These are phyloP conservation scores for Drosophila oshimai DNA, from an alignment of 1,140 invertebrate species.

Conservation along the genomic window DNA sequence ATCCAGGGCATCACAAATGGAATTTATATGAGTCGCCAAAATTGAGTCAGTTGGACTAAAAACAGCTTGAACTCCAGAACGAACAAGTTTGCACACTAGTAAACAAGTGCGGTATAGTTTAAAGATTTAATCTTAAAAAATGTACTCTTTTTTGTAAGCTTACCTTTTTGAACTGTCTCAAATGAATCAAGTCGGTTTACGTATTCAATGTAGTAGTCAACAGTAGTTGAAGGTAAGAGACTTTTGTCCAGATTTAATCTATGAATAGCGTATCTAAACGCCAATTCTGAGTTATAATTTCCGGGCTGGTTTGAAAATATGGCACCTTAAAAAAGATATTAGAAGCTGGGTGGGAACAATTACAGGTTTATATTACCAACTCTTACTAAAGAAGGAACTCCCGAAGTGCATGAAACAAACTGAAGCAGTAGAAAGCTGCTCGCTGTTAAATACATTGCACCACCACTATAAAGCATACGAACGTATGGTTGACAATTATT, in stretches of 20 bases:
- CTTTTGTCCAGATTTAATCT: constrained; percentile 93
- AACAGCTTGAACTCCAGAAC: constrained; percentile 92
- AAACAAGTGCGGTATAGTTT: neutral
- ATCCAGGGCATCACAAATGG: constrained; percentile 90
- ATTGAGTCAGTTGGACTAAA: constrained; percentile 93
- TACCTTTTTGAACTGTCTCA: constrained; percentile 94
- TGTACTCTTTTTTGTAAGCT: neutral
- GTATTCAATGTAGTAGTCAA: constrained; percentile 95
- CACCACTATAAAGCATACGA: neutral
- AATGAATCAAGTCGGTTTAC: constrained; percentile 92
- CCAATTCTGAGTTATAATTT: constrained; percentile 88
- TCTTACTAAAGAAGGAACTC: constrained; percentile 28
- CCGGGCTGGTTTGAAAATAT: constrained; percentile 93
- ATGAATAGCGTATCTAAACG: constrained; percentile 96
- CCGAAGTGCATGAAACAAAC: neutral
- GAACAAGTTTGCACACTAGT: constrained; percentile 92
- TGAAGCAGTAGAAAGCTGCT: neutral
- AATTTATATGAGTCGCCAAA: constrained; percentile 93
- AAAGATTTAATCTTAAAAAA: neutral
- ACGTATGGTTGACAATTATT: too few species aligned
- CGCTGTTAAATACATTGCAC: neutral
- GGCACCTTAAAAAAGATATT: constrained; percentile 84
- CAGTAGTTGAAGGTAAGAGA: constrained; percentile 91
- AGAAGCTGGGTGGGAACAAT: neutral
- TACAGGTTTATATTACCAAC: constrained; percentile 11